Base-by-base conservation (phyloP, 37 sponge, comb jelly and placozoan species). In the Halisarca cf. caerulea region DNA sequence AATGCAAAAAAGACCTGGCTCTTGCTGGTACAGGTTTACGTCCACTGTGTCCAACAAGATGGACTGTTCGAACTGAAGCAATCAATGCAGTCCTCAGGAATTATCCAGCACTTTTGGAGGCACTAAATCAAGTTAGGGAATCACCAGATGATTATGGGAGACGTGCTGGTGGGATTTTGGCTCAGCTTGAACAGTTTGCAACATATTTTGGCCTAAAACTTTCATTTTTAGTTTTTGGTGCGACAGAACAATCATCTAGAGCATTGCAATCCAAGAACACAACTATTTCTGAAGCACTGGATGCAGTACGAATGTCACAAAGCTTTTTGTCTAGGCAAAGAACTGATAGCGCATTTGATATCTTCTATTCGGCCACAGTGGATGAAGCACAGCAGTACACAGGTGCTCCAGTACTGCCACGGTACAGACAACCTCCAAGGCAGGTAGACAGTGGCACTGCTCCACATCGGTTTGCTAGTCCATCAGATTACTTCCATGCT, bases 171-270 rank as follows among this genome's bases (percentile, higher is more conserved):
- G 39, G 83, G 28, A 14, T 62, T 7, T 62, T 62, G 64, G 4
- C 64, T 7, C 30, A 62, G n/a, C 81, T 90, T 79, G 82, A 88
- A 37, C 83, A 85, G 35, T 90, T 91, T 84, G 23, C 42, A 23
- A 88, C 88, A 23, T 89, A 39, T 73, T 94, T 86, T 88, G 91
- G 95, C 0, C 68, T 94, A 21, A 89, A 93, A 60, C 85, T 93
- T 17, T 78, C 80, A 32, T 36, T 73, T 55, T 54, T 85, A 32
- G n/a, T 86, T 24, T 93, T 93, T 44, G 58, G 85, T 36, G 80
- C 79, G 17, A 42, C 90, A 38, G 93, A 89, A 57, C 77, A 89
- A 66, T 79, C 85, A 28, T 80, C 59, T 59, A 62, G 64, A 62
- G 64, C 30, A 20, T 62, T 62, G n/a, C 64, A 62, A 62, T n/a